Percentiles rank a stretch among this genome's conserved stretches.
Conservation (phyloP, 2,797 vertebrate genomes). For the Cephalopachus bancanus region DNA sequence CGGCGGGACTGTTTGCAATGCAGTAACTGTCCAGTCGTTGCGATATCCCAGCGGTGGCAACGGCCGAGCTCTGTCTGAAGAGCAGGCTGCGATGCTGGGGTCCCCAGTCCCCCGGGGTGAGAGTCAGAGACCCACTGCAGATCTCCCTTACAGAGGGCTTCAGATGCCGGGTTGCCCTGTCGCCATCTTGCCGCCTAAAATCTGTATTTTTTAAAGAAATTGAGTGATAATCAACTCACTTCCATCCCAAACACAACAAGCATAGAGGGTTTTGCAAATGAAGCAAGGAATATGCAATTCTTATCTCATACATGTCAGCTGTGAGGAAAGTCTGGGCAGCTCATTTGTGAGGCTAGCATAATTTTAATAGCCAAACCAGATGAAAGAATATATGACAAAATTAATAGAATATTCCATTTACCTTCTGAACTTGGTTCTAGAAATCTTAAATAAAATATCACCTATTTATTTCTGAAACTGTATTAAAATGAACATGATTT, state of each 20-base stretch:
- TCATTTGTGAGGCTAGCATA: not conserved
- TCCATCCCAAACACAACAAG: not conserved
- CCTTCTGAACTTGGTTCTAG: slow-evolving; percentile 14
- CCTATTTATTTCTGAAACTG: not conserved
- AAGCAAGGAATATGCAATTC: not conserved
- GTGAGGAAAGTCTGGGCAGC: not conserved
- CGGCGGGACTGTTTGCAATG: no score
- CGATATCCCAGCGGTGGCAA: no score
- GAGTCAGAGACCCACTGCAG: no score
- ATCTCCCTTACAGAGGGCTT: no score
- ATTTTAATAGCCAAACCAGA: slow-evolving; percentile 12
- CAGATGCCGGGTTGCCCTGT: no score
- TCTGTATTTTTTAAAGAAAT: not conserved
- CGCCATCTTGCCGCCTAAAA: no score
- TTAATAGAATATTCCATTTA: not conserved
- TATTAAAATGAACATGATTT: not conserved
- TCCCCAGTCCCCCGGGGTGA: no score
- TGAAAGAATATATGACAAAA: not conserved
- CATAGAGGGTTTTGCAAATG: not conserved
- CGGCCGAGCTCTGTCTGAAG: no score
- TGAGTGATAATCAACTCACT: not conserved
- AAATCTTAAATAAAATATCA: slow-evolving; percentile 48
- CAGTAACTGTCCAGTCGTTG: no score
- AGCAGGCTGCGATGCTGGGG: no score
- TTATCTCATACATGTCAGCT: not conserved